Conservation (phyloP, 2,113 vertebrate species). For the Microcebus griseorufus region DNA sequence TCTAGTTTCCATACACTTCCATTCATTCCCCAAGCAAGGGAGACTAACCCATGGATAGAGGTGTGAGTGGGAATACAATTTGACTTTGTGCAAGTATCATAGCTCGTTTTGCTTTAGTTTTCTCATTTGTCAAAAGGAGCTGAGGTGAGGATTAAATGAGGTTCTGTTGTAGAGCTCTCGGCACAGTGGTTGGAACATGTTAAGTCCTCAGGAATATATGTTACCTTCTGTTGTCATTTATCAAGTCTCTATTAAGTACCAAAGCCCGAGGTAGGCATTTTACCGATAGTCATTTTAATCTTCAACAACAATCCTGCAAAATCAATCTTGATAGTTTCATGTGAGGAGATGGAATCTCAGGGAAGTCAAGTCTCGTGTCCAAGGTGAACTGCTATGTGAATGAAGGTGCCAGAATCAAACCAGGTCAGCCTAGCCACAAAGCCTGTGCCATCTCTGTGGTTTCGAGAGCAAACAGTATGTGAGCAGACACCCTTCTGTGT, state of each 20-base stretch:
- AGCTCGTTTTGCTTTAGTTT: neutral
- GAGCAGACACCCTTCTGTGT: constrained; percentile 43
- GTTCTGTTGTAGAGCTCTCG: neutral
- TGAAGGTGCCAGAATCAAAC: neutral
- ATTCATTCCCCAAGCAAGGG: neutral
- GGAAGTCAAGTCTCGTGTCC: neutral
- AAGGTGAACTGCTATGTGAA: neutral
- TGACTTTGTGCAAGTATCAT: neutral
- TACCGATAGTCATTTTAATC: neutral
- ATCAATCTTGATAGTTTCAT: neutral
- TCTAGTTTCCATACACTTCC: neutral
- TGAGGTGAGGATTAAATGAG: neutral
- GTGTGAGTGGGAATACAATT: neutral
- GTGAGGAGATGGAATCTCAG: neutral
- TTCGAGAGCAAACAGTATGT: neutral
- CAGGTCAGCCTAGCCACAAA: neutral
- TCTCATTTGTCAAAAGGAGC: neutral
- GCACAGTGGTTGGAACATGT: neutral
- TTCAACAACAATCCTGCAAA: neutral
- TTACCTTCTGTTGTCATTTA: neutral
- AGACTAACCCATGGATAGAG: neutral
- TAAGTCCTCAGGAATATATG: neutral
- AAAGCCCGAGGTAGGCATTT: neutral
- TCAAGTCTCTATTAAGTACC: neutral
- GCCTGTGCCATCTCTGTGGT: neutral